Percentiles rank a stretch among this genome's conserved stretches.
Conservation (phyloP, 2,113 vertebrate genomes). For the Monarcha castaneiventris region DNA sequence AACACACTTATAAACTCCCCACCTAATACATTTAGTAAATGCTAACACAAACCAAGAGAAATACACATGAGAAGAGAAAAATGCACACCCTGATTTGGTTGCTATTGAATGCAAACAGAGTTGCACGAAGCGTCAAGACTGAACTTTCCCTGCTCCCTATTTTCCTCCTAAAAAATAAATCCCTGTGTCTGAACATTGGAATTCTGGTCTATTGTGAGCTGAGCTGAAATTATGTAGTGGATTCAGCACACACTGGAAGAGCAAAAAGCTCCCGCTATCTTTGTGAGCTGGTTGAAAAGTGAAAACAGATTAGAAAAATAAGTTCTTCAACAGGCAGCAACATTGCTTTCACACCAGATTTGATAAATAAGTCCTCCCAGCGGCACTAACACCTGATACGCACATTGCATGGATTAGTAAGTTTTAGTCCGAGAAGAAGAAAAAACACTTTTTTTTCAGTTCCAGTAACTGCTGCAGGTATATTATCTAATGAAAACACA, state of each 20-base stretch:
- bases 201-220: constrained; percentile 24
- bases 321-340: constrained; percentile 55
- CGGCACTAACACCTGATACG: constrained; percentile 36
- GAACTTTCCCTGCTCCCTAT: neutral
- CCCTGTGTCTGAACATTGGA: neutral
- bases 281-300: constrained; percentile 47
- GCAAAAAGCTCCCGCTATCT: constrained; percentile 50
- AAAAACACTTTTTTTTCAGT: neutral
- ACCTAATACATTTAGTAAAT: neutral
- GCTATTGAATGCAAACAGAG: neutral
- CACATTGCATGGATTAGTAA: constrained; percentile 53
- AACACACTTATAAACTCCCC: neutral
- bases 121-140: neutral
- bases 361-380: constrained; percentile 52
- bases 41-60: neutral
- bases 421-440: constrained; percentile 22
- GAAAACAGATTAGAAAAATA: constrained; percentile 56
- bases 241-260: constrained; percentile 39
- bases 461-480: constrained; percentile 35
- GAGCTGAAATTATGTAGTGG: constrained; percentile 35
- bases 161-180: constrained; percentile 36
- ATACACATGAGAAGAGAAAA: neutral
- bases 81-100: neutral
- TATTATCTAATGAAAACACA: constrained; percentile 64
- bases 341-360: constrained; percentile 29